Evolutionary conservation across 2,888 invertebrate species (phyloP), one percentile per base, ranked within the genome.

Genomic region (Drosophila affinis): DNA sequence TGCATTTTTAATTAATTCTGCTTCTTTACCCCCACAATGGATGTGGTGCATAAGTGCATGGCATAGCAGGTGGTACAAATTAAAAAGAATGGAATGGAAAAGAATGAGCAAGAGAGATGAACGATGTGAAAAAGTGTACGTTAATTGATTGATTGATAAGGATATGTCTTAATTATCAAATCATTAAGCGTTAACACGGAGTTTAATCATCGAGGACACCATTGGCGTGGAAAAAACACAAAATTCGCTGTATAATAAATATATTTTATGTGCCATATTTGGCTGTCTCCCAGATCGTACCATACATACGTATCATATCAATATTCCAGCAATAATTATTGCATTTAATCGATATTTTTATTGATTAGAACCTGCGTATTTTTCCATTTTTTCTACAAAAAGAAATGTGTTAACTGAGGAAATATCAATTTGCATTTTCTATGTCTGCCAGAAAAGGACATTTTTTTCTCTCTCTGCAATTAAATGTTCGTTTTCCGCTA

Each of bases 401-500:
- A 34, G 32, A 32, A 29, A 9, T 29, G 7, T 9, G 10, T 34
- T 34, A 34, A 49, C 9, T 27, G 62, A 64, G 69, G 48, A 53
- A 46, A 81, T 75, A 84, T 79, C 73, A 79, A 85, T 79, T 81
- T 75, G 53, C 70, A 72, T 78, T 75, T 87, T 78, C 67, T 78
- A 78, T 87, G 68, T 71, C 34, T 17, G 51, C 45, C 46, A 18
- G 63, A 55, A 65, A 65, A 64, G 18, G 17, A 32, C 21, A 21
- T 34, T 71, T 52, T 62, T 57, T n/a, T 47, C 14, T 56, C 14
- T 57, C n/a, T 39, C 70, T 74, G 78, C 88, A 83, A 83, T 86
- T 83, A 88, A 88, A 85, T 87, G 77, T 88, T 75, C 86, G 86
- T 83, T 87, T 83, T 85, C 86, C 72, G 71, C 76, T 52, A 73